phyloP scores from a whole-genome alignment of 2,888 invertebrate genomes.

The Hybos culiciformis region DNA sequence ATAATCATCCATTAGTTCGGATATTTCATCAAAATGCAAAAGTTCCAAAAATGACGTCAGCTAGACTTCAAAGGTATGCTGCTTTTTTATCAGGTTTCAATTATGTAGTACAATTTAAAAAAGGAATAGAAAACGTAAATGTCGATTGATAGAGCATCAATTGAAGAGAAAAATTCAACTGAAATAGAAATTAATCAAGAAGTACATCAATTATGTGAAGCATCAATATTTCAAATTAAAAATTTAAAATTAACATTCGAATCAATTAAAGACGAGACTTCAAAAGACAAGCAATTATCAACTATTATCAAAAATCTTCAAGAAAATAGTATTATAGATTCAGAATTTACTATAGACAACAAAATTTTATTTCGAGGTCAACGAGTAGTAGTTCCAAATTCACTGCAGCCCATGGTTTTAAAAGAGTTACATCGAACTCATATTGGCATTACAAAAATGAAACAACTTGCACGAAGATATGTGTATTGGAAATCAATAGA shows the following conservation, averaged over 20 bases:
- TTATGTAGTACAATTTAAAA: slow-evolving; percentile 10
- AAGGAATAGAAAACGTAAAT: slow-evolving; percentile 8
- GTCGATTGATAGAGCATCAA: no score
- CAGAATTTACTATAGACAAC: no score
- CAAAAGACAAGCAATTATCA: not conserved
- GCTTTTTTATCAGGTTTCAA: slow-evolving; percentile 11
- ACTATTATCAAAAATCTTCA: not conserved
- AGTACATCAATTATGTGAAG: no score
- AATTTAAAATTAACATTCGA: not conserved
- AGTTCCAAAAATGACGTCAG: slow-evolving; percentile 11
- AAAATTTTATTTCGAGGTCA: not conserved
- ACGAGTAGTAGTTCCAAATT: no score
- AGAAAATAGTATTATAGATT: not conserved
- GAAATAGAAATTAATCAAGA: no score
- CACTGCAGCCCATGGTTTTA: no score
- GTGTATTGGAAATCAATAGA: slow-evolving; percentile 22
- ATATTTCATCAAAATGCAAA: slow-evolving; percentile 13
- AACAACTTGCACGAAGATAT: slow-evolving; percentile 19
- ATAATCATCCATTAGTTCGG: slow-evolving; percentile 11
- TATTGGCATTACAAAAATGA: no score
- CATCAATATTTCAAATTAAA: no score
- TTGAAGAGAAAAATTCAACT: no score
- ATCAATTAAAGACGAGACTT: not conserved
- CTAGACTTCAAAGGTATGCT: slow-evolving; percentile 11
- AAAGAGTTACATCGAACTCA: no score